Percentiles rank a stretch among this genome's conserved stretches.
These are phyloP conservation scores for Dryadula phaetusa DNA, from an alignment of 2,888 invertebrate genomes.

Conservation along the genomic window DNA sequence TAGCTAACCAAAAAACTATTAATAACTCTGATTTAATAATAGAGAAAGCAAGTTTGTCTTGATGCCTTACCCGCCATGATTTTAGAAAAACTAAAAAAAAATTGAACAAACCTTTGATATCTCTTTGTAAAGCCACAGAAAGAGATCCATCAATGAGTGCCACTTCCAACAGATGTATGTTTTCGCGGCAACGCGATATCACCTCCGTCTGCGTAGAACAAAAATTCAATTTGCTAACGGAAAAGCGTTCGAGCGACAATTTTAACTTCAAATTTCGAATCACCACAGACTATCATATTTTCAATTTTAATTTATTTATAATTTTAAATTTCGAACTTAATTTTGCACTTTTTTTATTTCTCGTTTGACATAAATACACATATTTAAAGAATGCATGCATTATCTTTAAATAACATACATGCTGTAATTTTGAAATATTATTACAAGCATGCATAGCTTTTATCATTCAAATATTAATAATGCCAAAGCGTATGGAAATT, in stretches of 20 bases:
- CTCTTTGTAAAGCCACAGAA: constrained; percentile 82
- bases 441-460: constrained; percentile 17
- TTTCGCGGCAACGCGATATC: constrained; percentile 93
- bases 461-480: constrained; percentile 33
- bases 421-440: constrained; percentile 23
- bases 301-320: constrained; percentile 17
- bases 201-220: constrained; percentile 90
- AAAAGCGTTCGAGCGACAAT: constrained; percentile 36
- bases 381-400: constrained; percentile 37
- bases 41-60: too few relatives aligned
- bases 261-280: constrained; percentile 33
- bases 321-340: constrained; percentile 5
- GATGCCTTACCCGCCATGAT: too few relatives aligned
- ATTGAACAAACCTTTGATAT: constrained; percentile 85
- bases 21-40: too few relatives aligned
- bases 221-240: constrained; percentile 55
- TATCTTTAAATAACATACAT: constrained; percentile 32
- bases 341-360: constrained; percentile 8
- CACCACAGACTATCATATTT: constrained; percentile 15
- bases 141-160: constrained; percentile 85
- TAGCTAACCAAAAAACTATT: too few relatives aligned
- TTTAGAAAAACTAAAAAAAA: constrained; percentile 1
- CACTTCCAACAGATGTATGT: constrained; percentile 91
- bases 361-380: constrained; percentile 26
- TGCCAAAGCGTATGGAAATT: constrained; percentile 44